These are phyloP conservation scores for Trachops cirrhosus DNA, from an alignment of 2,797 vertebrate genomes.

Conservation along the genomic window DNA sequence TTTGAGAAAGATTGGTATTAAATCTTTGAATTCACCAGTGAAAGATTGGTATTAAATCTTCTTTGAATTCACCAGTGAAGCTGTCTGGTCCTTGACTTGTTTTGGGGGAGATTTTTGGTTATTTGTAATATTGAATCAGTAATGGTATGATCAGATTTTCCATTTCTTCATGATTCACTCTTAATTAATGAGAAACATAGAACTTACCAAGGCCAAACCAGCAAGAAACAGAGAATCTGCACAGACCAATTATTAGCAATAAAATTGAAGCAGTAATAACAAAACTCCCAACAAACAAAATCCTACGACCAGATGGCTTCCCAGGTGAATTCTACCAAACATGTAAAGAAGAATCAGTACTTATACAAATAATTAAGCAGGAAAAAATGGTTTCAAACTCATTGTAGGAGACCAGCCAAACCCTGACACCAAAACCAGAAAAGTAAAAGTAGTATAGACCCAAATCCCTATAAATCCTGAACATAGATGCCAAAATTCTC, in stretches of 20 bases:
- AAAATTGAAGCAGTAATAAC: background rate
- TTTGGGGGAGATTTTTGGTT: background rate
- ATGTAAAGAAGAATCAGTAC: too few relatives aligned
- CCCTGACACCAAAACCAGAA: too few relatives aligned
- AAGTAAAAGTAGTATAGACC: too few relatives aligned
- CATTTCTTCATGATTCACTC: background rate
- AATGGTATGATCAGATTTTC: background rate
- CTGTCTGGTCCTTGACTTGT: background rate
- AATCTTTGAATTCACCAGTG: background rate
- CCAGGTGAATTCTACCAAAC: too few relatives aligned
- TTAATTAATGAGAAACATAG: background rate
- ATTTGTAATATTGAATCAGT: background rate
- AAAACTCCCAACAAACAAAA: background rate
- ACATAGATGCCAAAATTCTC: too few relatives aligned
- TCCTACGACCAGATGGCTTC: background rate
- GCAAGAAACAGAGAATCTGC: background rate
- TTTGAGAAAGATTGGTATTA: background rate
- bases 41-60: background rate
- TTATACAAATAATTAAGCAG: too few relatives aligned
- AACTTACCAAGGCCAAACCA: background rate
- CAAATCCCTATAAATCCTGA: too few relatives aligned
- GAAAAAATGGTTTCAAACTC: too few relatives aligned
- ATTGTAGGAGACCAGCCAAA: too few relatives aligned
- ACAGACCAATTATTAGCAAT: background rate
- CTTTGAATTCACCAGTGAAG: background rate